Base-by-base conservation (phyloP, 2,113 vertebrate genomes). In the Proteles cristata region DNA sequence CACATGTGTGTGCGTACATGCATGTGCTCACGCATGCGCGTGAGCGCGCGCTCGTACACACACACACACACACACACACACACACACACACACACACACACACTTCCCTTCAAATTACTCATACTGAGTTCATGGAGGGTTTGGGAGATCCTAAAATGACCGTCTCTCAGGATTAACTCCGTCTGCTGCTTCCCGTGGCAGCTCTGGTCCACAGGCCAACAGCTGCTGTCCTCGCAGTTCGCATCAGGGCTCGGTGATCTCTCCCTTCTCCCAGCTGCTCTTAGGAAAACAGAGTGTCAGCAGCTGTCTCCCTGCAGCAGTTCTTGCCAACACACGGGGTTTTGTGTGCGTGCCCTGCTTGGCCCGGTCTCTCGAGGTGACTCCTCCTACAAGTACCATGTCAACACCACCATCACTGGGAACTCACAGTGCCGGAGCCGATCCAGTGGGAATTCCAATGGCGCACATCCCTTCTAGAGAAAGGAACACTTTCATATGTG, bases 211-310 rank as follows among this genome's bases (percentile, higher is more conserved):
- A 39, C 73, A 86, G 73, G 23, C 45, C 50, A 21, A 53, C 50
- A 89, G 86, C 53, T 79, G 66, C 48, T 80, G 50, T 1, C 86
- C 31, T 61, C 2, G 2, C 39, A 66, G 17, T 55, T 48, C 82
- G 33, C 35, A 77, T 73, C 71, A 69, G 77, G 48, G 2, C 25
- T 80, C 73, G 58, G 85, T 90, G 58, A 39, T 69, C 87, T 90
- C 85, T 82, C 61, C 89, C 89, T 93, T 76, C 39, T 76, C 50
- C 89, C 77, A 80, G 63, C 81, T 90, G 33, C 87, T 73, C 73
- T 85, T 76, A 45, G 43, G 85, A 93, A 87, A 43, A 61, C 31
- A 58, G 77, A 90, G 16, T 8, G 79, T 48, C 87, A 53, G 48
- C 33, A 90, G 33, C 80, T 94, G 33, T 96, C 35, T 92, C 31